Conservation (phyloP, 2,888 invertebrate species). For the Subacronicta megacephala region DNA sequence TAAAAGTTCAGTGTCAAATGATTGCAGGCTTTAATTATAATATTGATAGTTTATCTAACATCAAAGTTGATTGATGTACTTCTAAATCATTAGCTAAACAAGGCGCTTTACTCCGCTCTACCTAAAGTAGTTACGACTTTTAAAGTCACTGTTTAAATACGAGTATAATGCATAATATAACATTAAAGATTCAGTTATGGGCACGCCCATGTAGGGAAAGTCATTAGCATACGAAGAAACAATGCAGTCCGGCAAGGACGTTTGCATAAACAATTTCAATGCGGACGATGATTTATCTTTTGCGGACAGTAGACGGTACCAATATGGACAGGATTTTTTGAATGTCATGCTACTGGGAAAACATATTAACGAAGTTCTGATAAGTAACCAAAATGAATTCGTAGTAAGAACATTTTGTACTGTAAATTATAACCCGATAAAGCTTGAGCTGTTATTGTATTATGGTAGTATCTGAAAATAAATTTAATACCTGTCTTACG, state of each 20-base stretch:
- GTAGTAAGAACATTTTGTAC: slow-evolving; percentile 16
- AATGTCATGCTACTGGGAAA: slow-evolving; percentile 46
- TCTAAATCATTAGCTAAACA: slow-evolving; percentile 11
- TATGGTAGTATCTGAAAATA: neutral
- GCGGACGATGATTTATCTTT: slow-evolving; percentile 57
- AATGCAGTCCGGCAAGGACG: slow-evolving; percentile 71
- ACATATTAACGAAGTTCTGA: slow-evolving; percentile 48
- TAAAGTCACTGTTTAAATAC: slow-evolving; percentile 21
- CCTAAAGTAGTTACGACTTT: slow-evolving; percentile 7
- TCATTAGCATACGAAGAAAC: slow-evolving; percentile 66
- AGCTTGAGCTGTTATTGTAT: slow-evolving; percentile 4
- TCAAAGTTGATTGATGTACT: neutral
- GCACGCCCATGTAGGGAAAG: slow-evolving; percentile 55
- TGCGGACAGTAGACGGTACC: slow-evolving; percentile 21
- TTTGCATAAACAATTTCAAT: slow-evolving; percentile 61
- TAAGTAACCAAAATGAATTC: slow-evolving; percentile 43
- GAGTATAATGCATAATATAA: slow-evolving; percentile 33
- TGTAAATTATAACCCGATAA: slow-evolving; percentile 28
- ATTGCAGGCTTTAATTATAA: too few relatives aligned
- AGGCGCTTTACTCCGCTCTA: neutral
- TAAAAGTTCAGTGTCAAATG: too few relatives aligned
- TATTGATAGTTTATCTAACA: neutral
- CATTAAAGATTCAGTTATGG: slow-evolving; percentile 48
- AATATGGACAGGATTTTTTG: slow-evolving; percentile 42
- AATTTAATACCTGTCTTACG: slow-evolving; percentile 1